Evolutionary conservation across 2,797 vertebrate species (phyloP), one percentile per base, ranked within the genome.

Genomic region (Podargus strigoides): DNA sequence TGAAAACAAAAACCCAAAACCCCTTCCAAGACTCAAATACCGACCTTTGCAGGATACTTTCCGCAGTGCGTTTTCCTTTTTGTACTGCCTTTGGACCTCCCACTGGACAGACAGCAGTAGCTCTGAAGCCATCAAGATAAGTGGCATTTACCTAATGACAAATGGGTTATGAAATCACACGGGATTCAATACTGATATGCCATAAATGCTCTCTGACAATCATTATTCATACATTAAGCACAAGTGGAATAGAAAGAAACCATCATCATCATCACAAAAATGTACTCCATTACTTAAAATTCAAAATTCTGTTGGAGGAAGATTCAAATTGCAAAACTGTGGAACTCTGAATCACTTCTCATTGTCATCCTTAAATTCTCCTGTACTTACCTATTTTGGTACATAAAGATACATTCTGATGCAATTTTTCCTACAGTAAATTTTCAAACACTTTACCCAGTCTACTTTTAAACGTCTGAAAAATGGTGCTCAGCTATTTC

Each of bases 51-150:
- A 99, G 89, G 97, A 98, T 98, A 95, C 97, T 97, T 70, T 98
- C 98, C 0, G 98, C 98, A 21, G 98, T 98, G 53, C 96, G 92
- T 32, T 97, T 96, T 94, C 98, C 98, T 96, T 99, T 99, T 17
- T 99, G 96, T 1, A 91, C 89, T 1, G 98, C 98, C 90, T 98
- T 97, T 12, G 98, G 98, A 7, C 98, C 98, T 63, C 97, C 98
- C 15, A 98, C 97, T 4, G 98, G 98, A 96, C 98, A 99, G 53
- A 99, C 98, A 4, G 98, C 98, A 16, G 98, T 98, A 24, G 98
- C 98, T 96, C 98, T 98, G 97, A 98, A 99, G 4, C 98, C 98
- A 63, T 98, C 98, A 95, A 98, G 95, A 87, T 98, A 99, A 69
- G 98, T 99, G 44, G 98, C 98, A 93, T 98, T 99, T 77, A 99